Evolutionary conservation across 2,797 vertebrate genomes (phyloP).

Genomic region (Ctenopoma kingsleyae): DNA sequence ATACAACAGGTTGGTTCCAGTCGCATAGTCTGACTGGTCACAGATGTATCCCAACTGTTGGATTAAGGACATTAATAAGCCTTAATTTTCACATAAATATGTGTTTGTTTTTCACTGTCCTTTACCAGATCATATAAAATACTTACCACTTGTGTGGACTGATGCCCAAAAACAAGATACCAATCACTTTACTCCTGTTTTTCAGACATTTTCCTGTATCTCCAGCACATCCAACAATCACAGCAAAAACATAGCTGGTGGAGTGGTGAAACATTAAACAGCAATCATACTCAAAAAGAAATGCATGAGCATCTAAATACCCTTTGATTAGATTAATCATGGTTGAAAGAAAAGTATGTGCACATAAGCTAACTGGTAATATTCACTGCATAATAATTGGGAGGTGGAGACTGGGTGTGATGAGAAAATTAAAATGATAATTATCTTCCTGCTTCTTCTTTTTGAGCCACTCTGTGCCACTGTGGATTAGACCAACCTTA

Average conservation of each 20-base stretch:
- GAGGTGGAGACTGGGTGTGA: constrained; percentile 33
- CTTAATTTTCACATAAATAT: constrained; percentile 11
- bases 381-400: constrained; percentile 36
- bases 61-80: constrained; percentile 19
- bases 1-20: constrained; percentile 24
- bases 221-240: background rate
- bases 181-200: background rate
- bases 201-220: background rate
- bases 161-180: background rate
- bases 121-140: background rate
- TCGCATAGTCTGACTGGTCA: constrained; percentile 25
- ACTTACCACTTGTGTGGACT: background rate
- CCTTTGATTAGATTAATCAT: constrained; percentile 36
- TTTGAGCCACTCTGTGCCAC: constrained; percentile 7
- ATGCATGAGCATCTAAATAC: constrained; percentile 21
- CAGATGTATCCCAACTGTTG: constrained; percentile 55
- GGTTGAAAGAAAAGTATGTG: constrained; percentile 33
- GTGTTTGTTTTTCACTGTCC: background rate
- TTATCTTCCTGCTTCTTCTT: constrained; percentile 27
- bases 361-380: constrained; percentile 22
- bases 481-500: background rate
- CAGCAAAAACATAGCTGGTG: background rate
- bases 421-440: constrained; percentile 52
- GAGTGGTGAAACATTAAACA: background rate
- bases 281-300: background rate